Percentiles rank a stretch among this genome's conserved stretches.
phyloP scores from a whole-genome alignment of 2,113 vertebrate species.

The Notechis scutatus region DNA sequence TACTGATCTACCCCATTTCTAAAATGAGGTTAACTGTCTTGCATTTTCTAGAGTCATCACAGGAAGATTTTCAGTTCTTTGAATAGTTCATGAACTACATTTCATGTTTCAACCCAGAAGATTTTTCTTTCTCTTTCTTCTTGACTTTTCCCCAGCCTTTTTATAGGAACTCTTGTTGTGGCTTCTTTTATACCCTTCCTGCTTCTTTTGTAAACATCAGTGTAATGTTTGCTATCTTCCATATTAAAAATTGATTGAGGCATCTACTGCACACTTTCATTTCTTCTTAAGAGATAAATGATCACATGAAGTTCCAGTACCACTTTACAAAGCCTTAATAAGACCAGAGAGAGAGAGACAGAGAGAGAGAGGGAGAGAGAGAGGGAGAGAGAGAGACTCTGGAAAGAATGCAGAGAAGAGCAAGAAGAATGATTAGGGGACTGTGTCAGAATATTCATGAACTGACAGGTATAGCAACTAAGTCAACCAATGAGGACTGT shows the following conservation, averaged over 20 bases:
- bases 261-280: no score
- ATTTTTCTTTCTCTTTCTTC: not conserved
- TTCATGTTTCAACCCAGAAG: not conserved
- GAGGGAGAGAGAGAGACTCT: not conserved
- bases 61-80: not conserved
- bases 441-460: not conserved
- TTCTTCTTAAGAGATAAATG: not conserved
- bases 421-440: not conserved
- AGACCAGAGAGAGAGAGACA: no score
- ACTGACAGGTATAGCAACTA: no score
- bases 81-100: not conserved
- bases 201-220: not conserved
- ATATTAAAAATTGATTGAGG: not conserved
- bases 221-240: not conserved
- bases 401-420: not conserved
- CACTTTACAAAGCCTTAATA: no score
- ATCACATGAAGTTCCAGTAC: not conserved
- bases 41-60: not conserved
- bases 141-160: not conserved
- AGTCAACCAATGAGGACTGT: no score
- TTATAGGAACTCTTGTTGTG: not conserved
- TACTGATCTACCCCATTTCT: not conserved
- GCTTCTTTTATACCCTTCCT: not conserved
- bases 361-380: no score
- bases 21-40: not conserved